Evolutionary conservation across 2,888 invertebrate genomes (phyloP), one percentile per base, ranked within the genome.

Genomic region (Coelopa pilipes): DNA sequence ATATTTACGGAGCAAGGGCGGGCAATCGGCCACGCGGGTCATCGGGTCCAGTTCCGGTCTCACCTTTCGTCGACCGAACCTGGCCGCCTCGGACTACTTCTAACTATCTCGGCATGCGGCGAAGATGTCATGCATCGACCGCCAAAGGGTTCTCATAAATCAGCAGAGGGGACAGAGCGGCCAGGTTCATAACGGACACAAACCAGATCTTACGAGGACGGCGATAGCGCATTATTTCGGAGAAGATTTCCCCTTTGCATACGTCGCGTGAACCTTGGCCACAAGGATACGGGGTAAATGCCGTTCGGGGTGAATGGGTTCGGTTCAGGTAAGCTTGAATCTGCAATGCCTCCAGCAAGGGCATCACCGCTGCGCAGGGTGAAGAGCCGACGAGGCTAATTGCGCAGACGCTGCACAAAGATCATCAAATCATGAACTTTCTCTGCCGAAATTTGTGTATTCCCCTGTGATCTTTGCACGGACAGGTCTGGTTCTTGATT

Each of bases 361-460:
- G 12, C 24, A 24, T 13, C 57, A 12, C 24, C 13, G 24, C 57
- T 21, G 19, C n/a, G 59, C 62, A 49, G 24, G 50, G 55, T 60
- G 49, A n/a, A 59, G 46, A 67, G n/a, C 47, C 24, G 55, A n/a
- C n/a, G 55, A 65, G 45, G 17, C 63, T 60, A 65, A 73, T 60
- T 63, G 60, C 53, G n/a, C 21, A n/a, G 13, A 50, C 12, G 62
- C 34, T 60, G 34, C 34, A 34, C 34, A 68, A 59, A 63, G 57
- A 59, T 72, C 70, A 69, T 17, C 49, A 73, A 75, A 75, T 70
- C 53, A 55, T 73, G 72, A 73, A 74, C 73, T 76, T 76, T 76
- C 69, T 67, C 63, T 70, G 62, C 63, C 45, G 75, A 76, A 76
- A 75, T 34, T 71, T 49, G 68, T 65, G 34, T 11, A 65, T 73